Base-by-base conservation (phyloP, 2,888 invertebrate genomes). In the Idaea biselata region DNA sequence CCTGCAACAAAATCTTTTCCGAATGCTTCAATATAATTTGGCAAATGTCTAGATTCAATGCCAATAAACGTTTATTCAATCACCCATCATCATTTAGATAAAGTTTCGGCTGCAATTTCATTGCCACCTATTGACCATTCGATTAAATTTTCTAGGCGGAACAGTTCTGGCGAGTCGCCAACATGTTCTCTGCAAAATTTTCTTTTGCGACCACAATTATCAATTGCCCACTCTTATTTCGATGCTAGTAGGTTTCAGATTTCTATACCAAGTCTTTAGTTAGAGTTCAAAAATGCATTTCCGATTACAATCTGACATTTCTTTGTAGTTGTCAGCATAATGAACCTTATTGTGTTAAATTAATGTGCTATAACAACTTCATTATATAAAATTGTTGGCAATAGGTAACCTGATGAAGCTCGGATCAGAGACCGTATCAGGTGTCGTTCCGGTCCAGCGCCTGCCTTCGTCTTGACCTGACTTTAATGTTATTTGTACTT, bases 371-470 rank as follows among this genome's bases (percentile, higher is more conserved):
- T n/a, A 44, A 60, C 16, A 18, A 11, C 58, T 32, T 56, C 25
- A 58, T 62, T 62, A 60, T 65, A 60, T 55, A 65, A 62, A 33
- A 71, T 74, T 65, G 61, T 74, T 76, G 69, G 76, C 75, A 60
- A 64, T 63, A 63, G 70, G 87, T 84, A 87, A 88, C 80, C 74
- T 69, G 86, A 88, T 81, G 85, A 86, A 72, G 70, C 73, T 68
- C 75, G 76, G 82, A 80, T 81, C 84, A 79, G 73, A 79, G 71
- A 80, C 80, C 85, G 85, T 87, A 81, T 88, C 90, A 78, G 76
- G 79, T 84, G 70, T 75, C 88, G 88, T 88, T 87, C 83, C 85
- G 86, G 82, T 80, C 78, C 80, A 73, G 70, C 78, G 81, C 78
- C 65, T 71, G 78, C 73, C 77, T 76, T 69, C 78, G 77, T 71